Percentiles rank a stretch among this genome's conserved stretches.
These are phyloP conservation scores for Limnephilus lunatus DNA, from an alignment of 2,888 invertebrate species.

Conservation along the genomic window DNA sequence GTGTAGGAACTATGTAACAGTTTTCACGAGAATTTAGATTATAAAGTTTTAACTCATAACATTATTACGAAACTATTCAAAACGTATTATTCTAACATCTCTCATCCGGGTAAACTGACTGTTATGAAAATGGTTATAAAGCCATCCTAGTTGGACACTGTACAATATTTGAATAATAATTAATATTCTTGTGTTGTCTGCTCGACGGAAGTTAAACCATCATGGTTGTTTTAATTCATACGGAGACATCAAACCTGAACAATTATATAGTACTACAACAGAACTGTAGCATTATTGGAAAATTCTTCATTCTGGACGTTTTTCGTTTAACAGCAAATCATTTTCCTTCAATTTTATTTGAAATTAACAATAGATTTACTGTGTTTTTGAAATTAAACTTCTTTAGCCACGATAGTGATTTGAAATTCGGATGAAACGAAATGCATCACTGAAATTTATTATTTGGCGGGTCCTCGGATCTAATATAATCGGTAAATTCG, in stretches of 20 bases:
- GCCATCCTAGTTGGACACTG: not conserved
- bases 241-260: not conserved
- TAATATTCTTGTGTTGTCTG: not conserved
- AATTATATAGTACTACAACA: not conserved
- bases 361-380: too few species aligned
- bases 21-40: not conserved
- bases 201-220: not conserved
- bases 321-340: not conserved
- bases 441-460: too few species aligned
- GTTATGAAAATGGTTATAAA: not conserved
- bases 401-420: too few species aligned
- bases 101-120: not conserved
- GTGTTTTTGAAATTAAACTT: too few species aligned
- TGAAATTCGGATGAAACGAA: too few species aligned
- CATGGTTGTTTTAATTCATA: not conserved
- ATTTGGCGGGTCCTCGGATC: too few species aligned
- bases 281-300: not conserved
- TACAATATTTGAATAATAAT: not conserved
- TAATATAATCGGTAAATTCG: too few species aligned
- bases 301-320: not conserved
- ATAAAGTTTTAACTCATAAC: not conserved
- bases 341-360: not conserved
- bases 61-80: not conserved
- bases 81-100: not conserved
- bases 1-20: not conserved